phyloP scores from a whole-genome alignment of 2,888 invertebrate species.

The Notocelia uddmanniana region DNA sequence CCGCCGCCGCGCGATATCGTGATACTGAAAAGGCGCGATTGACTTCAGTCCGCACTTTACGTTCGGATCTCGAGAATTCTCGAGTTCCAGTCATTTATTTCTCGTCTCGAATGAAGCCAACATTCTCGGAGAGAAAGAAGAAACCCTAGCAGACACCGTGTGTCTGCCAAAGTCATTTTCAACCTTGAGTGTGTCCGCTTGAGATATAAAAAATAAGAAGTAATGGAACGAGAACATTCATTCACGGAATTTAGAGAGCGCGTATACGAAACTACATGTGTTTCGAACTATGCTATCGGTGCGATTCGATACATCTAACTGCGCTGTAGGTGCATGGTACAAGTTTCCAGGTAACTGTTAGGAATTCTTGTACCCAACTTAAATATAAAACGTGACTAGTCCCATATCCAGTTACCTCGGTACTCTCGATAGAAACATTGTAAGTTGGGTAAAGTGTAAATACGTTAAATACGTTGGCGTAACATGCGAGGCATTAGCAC shows the following conservation, averaged over 20 bases:
- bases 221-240: conserved; percentile 5
- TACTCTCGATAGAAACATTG: conserved; percentile 46
- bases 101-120: too few relatives aligned
- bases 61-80: too few relatives aligned
- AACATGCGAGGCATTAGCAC: background rate
- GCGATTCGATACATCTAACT: background rate
- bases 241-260: conserved; percentile 28
- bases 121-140: too few relatives aligned
- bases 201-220: conserved; percentile 8
- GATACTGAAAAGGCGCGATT: too few relatives aligned
- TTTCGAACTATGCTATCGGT: conserved; percentile 6
- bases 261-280: background rate
- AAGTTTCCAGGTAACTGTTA: background rate
- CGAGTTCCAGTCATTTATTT: too few relatives aligned
- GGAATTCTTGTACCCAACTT: conserved; percentile 7
- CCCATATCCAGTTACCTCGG: conserved; percentile 48
- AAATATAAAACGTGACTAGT: conserved; percentile 52
- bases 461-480: conserved; percentile 2
- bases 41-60: too few relatives aligned
- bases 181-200: background rate
- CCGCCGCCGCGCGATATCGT: too few relatives aligned
- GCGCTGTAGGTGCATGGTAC: background rate
- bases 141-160: too few relatives aligned
- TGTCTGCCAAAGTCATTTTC: background rate
- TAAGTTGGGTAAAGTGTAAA: conserved; percentile 40